Evolutionary conservation across 2,888 invertebrate species (phyloP).

Genomic region (Encarsia formosa): DNA sequence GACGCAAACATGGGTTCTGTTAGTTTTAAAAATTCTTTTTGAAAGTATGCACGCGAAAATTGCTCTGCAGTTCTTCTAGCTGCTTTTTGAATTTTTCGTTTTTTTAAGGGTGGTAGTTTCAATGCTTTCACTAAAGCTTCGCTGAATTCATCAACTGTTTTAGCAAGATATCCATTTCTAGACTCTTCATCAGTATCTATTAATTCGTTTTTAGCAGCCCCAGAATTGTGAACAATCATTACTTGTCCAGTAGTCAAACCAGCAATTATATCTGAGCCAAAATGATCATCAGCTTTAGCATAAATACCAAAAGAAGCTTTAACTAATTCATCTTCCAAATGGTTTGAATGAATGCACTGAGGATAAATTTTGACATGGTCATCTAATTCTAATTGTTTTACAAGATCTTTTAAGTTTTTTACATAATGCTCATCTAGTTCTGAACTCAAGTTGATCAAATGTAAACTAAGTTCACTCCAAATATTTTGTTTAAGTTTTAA

Average conservation of each 20-base stretch:
- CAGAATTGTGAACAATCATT: constrained; percentile 88
- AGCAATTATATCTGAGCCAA: constrained; percentile 95
- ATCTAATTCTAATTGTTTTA: constrained; percentile 76
- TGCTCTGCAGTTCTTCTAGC: constrained; percentile 82
- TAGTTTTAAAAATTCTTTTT: constrained; percentile 70
- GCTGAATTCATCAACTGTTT: constrained; percentile 74
- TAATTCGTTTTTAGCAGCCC: constrained; percentile 69
- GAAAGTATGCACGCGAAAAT: constrained; percentile 80
- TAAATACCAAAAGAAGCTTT: constrained; percentile 80
- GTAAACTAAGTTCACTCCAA: constrained; percentile 67
- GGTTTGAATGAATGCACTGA: constrained; percentile 76
- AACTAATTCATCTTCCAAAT: constrained; percentile 70
- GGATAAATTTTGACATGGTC: constrained; percentile 82
- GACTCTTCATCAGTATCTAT: constrained; percentile 68
- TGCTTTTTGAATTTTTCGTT: constrained; percentile 62
- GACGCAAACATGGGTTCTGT: constrained; percentile 61
- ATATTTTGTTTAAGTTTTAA: constrained; percentile 64
- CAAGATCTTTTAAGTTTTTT: constrained; percentile 73
- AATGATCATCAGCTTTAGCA: constrained; percentile 99
- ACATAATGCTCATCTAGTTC: constrained; percentile 75
- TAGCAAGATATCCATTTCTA: constrained; percentile 77
- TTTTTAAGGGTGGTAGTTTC: constrained; percentile 58
- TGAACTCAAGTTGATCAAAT: constrained; percentile 88
- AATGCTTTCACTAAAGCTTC: constrained; percentile 66
- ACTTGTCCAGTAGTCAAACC: constrained; percentile 94